Evolutionary conservation across 2,888 invertebrate genomes (phyloP).

Genomic region (Dryococelus australis): DNA sequence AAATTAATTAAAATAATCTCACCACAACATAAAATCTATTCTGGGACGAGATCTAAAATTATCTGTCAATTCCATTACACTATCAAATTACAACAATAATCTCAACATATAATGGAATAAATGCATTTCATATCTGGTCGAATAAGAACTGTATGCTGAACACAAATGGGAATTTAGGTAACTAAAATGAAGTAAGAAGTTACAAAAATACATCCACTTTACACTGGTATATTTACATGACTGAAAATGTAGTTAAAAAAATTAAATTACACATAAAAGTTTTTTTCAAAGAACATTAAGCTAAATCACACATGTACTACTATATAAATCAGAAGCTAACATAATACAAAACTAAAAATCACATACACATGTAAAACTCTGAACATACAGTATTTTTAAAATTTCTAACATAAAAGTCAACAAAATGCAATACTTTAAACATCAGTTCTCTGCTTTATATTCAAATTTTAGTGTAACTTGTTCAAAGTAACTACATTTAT

Average conservation of each 20-base stretch:
- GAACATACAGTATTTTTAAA: not conserved
- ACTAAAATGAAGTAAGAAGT: not conserved
- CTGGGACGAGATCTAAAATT: not conserved
- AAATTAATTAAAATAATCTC: not conserved
- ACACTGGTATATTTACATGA: not conserved
- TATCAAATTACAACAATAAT: not conserved
- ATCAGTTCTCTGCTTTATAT: not conserved
- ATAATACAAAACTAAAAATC: not conserved
- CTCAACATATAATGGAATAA: not conserved
- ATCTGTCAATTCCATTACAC: not conserved
- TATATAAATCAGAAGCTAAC: not conserved
- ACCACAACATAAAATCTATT: not conserved
- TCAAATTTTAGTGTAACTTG: not conserved
- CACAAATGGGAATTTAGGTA: not conserved
- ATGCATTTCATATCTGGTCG: not conserved
- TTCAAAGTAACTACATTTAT: not conserved
- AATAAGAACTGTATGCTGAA: not conserved
- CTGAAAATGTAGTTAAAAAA: not conserved
- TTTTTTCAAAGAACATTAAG: not conserved
- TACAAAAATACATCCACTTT: not conserved
- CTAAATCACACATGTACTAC: not conserved
- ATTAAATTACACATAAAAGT: not conserved
- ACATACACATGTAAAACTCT: not conserved
- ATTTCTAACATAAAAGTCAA: not conserved
- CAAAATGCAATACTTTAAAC: not conserved